phyloP scores from a whole-genome alignment of 2,797 vertebrate species.

The Falco berigora region DNA sequence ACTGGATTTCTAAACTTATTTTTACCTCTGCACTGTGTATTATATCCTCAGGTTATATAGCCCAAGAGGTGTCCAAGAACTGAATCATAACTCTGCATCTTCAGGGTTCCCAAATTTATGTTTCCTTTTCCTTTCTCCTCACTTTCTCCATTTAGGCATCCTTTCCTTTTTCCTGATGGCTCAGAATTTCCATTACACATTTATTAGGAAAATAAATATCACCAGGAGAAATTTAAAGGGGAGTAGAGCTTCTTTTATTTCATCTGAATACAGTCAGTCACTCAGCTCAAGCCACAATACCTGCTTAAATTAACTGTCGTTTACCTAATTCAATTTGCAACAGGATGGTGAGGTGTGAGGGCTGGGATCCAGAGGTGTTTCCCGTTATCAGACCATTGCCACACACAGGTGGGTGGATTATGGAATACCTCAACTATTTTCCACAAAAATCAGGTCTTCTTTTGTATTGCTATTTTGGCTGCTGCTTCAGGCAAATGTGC shows the following conservation, averaged over 20 bases:
- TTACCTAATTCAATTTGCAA: background rate
- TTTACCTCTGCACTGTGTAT: background rate
- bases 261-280: background rate
- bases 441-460: background rate
- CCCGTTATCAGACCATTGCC: background rate
- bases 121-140: background rate
- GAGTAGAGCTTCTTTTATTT: background rate
- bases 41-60: background rate
- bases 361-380: background rate
- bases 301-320: background rate
- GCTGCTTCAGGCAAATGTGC: background rate
- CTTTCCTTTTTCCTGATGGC: background rate
- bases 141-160: background rate
- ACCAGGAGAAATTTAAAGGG: background rate
- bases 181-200: slow-evolving; percentile 1
- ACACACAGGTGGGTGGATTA: background rate
- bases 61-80: background rate
- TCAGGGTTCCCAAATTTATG: background rate
- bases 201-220: background rate
- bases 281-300: background rate
- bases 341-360: background rate
- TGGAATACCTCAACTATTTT: background rate
- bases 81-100: background rate
- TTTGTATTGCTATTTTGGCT: background rate
- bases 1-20: background rate